Evolutionary conservation across 2,888 invertebrate genomes (phyloP).

Genomic region (Synanthedon vespiformis): DNA sequence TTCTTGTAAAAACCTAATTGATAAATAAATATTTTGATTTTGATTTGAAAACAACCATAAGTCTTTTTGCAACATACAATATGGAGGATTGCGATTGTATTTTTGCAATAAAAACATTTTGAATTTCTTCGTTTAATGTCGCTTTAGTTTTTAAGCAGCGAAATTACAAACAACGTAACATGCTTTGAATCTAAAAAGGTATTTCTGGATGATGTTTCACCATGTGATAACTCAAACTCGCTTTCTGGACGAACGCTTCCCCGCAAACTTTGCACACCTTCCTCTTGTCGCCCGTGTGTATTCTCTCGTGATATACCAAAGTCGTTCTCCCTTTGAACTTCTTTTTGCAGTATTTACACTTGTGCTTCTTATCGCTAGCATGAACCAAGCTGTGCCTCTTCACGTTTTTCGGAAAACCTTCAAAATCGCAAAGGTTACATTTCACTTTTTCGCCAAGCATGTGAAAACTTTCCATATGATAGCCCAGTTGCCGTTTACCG

Average conservation of each 20-base stretch:
- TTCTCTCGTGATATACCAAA: slow-evolving; percentile 4
- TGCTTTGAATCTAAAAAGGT: neutral
- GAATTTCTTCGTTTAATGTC: too few relatives aligned
- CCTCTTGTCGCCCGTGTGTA: slow-evolving; percentile 7
- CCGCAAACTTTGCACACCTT: slow-evolving; percentile 8
- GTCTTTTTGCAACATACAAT: too few relatives aligned
- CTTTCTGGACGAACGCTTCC: slow-evolving; percentile 8
- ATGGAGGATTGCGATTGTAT: too few relatives aligned
- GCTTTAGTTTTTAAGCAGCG: too few relatives aligned
- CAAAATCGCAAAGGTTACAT: slow-evolving; percentile 45
- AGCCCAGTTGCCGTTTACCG: slow-evolving; percentile 19
- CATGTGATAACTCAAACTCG: slow-evolving; percentile 11
- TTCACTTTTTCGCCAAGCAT: slow-evolving; percentile 45
- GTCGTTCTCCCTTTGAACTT: slow-evolving; percentile 2
- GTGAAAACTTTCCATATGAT: slow-evolving; percentile 44
- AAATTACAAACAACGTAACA: too few relatives aligned
- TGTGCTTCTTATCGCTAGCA: neutral
- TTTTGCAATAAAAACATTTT: too few relatives aligned
- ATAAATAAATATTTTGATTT: too few relatives aligned
- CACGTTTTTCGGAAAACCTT: slow-evolving; percentile 11
- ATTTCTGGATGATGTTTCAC: slow-evolving; percentile 8
- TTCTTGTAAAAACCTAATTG: too few relatives aligned
- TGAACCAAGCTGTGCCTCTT: too few relatives aligned
- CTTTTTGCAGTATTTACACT: slow-evolving; percentile 6
- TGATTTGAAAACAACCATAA: too few relatives aligned